phyloP scores from a whole-genome alignment of 2,797 vertebrate species.

The Decapterus maruadsi region DNA sequence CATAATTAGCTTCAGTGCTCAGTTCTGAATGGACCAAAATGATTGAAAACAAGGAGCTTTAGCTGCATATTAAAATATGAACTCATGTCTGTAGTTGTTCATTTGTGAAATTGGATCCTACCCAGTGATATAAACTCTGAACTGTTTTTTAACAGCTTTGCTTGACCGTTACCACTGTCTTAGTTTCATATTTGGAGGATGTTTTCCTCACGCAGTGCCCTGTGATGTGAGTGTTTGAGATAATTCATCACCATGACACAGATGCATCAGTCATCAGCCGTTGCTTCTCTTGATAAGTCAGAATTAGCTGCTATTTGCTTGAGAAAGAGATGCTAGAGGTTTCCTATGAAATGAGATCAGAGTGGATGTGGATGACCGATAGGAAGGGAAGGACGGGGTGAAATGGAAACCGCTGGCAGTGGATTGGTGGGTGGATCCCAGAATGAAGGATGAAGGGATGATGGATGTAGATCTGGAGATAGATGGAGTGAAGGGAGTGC shows the following conservation, averaged over 20 bases:
- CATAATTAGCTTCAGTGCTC: not conserved
- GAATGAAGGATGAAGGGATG: not conserved
- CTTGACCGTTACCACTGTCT: not conserved
- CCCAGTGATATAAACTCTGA: not conserved
- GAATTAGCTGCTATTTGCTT: not conserved
- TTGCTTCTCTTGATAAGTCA: not conserved
- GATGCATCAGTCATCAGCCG: not conserved
- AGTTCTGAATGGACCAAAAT: not conserved
- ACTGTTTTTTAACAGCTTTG: not conserved
- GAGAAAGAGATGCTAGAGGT: not conserved
- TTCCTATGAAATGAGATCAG: not conserved
- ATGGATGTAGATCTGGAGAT: not conserved
- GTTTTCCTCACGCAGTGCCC: not conserved
- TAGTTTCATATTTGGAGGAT: not conserved
- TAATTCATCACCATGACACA: not conserved
- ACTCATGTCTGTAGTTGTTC: not conserved
- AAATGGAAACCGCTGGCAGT: slow-evolving; percentile 37
- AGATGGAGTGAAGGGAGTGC: slow-evolving; percentile 5
- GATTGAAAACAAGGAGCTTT: not conserved
- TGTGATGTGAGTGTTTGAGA: not conserved
- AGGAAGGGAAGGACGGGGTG: not conserved
- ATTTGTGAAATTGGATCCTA: not conserved
- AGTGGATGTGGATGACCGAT: not conserved
- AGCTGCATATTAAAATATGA: not conserved
- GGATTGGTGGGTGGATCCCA: slow-evolving; percentile 7